phyloP scores from a whole-genome alignment of 1,140 invertebrate genomes.

The Lepidurus arcticus region DNA sequence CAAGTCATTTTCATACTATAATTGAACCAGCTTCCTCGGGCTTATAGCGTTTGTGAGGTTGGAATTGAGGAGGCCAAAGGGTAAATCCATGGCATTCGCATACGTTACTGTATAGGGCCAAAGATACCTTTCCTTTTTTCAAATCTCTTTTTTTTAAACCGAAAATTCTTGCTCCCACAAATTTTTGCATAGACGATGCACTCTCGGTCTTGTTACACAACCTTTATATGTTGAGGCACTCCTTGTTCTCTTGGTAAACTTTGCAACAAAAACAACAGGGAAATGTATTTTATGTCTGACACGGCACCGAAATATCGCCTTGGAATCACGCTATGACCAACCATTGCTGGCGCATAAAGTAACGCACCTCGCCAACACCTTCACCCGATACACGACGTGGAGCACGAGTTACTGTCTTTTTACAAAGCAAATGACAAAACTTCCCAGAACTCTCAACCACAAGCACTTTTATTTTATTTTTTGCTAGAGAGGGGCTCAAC shows the following conservation, averaged over 20 bases:
- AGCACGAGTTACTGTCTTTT: not conserved
- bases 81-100: not conserved
- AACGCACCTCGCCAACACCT: not conserved
- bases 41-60: not conserved
- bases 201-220: not conserved
- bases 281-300: no score
- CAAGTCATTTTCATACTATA: conserved; percentile 19
- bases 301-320: not conserved
- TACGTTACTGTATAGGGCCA: not conserved
- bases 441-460: not conserved
- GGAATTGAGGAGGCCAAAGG: not conserved
- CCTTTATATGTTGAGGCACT: not conserved
- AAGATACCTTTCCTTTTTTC: not conserved
- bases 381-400: not conserved
- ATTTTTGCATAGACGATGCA: not conserved
- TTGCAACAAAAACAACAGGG: not conserved
- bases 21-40: conserved; percentile 14
- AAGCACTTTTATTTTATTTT: no score
- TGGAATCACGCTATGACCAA: not conserved
- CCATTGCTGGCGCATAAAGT: not conserved
- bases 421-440: not conserved
- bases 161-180: no score
- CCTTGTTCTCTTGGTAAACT: not conserved
- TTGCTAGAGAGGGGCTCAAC: no score
- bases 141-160: no score